A percentile compares a stretch with the other conserved stretches of the same genome.
phyloP scores from a whole-genome alignment of 2,797 vertebrate genomes.

The Leptodactylus fallax region DNA sequence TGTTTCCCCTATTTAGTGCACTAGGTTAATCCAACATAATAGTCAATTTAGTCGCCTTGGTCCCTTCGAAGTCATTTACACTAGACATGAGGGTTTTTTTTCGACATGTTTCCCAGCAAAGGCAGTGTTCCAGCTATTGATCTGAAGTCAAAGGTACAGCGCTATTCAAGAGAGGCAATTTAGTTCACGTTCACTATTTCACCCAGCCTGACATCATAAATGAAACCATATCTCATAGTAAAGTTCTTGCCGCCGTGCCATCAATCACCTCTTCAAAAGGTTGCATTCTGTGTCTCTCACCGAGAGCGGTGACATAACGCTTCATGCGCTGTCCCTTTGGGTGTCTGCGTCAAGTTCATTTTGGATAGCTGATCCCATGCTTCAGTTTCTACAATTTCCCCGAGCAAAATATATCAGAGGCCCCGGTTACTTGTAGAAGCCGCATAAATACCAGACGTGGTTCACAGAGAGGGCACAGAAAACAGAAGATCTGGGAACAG shows the following conservation, averaged over 20 bases:
- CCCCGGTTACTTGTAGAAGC: constrained; percentile 14
- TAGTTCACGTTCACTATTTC: constrained; percentile 34
- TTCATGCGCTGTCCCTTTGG: constrained; percentile 27
- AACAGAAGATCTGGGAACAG: constrained; percentile 24
- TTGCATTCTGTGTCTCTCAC: constrained; percentile 13
- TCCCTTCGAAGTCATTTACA: constrained; percentile 22
- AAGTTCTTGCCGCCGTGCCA: neutral
- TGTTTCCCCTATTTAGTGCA: constrained; percentile 33
- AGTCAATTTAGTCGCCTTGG: constrained; percentile 36
- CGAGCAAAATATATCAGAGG: constrained; percentile 22
- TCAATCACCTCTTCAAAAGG: constrained; percentile 37
- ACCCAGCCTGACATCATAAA: constrained; percentile 43
- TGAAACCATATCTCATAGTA: neutral
- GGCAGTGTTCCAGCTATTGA: constrained; percentile 12
- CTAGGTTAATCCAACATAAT: neutral
- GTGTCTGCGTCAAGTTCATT: constrained; percentile 41
- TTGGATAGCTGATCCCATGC: constrained; percentile 38
- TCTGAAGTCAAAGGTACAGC: constrained; percentile 37
- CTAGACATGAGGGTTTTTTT: neutral
- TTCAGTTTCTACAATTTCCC: constrained; percentile 27
- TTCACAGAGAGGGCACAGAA: constrained; percentile 44
- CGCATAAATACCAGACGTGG: constrained; percentile 44
- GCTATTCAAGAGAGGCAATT: constrained; percentile 42
- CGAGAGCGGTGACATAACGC: constrained; percentile 2
- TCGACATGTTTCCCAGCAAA: neutral